Conservation (phyloP, 2,888 invertebrate species). For the Agonopterix subpropinquella region DNA sequence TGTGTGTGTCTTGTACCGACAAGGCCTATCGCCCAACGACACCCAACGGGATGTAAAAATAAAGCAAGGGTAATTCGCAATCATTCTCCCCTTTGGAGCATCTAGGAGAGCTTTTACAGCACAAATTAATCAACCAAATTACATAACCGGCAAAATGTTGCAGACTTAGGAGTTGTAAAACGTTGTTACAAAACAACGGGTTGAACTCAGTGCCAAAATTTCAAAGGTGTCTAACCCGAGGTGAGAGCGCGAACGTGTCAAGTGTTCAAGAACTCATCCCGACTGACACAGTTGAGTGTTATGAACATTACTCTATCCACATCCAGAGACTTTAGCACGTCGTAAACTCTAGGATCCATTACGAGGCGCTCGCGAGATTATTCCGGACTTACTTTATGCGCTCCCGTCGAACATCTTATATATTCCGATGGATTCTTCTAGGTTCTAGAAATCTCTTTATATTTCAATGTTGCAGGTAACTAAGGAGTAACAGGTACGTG, state of each 20-base stretch:
- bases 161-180: conserved; percentile 5
- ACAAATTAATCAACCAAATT: conserved; percentile 1
- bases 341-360: conserved; percentile 60
- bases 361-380: conserved; percentile 42
- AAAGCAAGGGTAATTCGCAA: conserved; percentile 51
- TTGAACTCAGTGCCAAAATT: conserved; percentile 19
- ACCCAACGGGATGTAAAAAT: conserved; percentile 66
- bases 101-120: conserved; percentile 1
- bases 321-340: conserved; percentile 53
- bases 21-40: conserved; percentile 43
- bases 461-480: conserved; percentile 5
- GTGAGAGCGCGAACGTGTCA: conserved; percentile 37
- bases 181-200: conserved; percentile 8
- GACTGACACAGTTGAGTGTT: conserved; percentile 46
- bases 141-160: conserved; percentile 7
- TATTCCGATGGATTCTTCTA: conserved; percentile 28
- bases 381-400: conserved; percentile 31
- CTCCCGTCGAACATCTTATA: conserved; percentile 29
- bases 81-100: conserved; percentile 33
- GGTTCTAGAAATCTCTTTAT: conserved; percentile 13
- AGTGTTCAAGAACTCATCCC: conserved; percentile 44
- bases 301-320: conserved; percentile 54
- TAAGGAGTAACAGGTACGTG: conserved; percentile 19
- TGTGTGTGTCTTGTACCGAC: conserved; percentile 56
- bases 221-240: conserved; percentile 28